phyloP scores from a whole-genome alignment of 2,113 vertebrate genomes.

The Ptyas mucosa region DNA sequence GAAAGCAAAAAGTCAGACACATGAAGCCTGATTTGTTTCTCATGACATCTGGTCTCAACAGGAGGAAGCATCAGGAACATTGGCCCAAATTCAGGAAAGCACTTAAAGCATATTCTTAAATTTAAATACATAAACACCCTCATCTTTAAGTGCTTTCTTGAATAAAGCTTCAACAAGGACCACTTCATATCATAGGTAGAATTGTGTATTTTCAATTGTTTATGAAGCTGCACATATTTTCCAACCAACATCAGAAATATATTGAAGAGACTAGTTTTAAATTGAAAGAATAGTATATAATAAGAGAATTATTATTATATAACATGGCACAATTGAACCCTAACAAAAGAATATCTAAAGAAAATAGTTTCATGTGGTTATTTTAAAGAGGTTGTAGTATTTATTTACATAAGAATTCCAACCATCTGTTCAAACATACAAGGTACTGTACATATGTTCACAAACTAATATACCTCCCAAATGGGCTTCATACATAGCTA shows the following conservation, averaged over 20 bases:
- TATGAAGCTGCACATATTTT: slow-evolving; percentile 24
- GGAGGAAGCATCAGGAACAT: background rate
- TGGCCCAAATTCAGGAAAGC: slow-evolving; percentile 22
- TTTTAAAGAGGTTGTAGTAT: slow-evolving; percentile 15
- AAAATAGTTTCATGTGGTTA: slow-evolving; percentile 27
- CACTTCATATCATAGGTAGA: slow-evolving; percentile 20
- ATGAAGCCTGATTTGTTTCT: rapidly evolving
- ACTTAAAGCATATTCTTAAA: slow-evolving; percentile 23
- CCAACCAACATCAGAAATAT: slow-evolving; percentile 6
- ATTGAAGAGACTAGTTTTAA: slow-evolving; percentile 18
- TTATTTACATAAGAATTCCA: background rate
- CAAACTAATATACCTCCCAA: background rate
- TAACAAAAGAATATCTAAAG: background rate
- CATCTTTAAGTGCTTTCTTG: rapidly evolving
- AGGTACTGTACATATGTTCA: background rate
- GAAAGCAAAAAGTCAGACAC: background rate
- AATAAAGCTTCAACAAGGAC: slow-evolving; percentile 2
- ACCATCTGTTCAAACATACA: background rate
- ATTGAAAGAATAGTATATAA: background rate
- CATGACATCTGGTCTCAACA: background rate
- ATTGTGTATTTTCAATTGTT: slow-evolving; percentile 30
- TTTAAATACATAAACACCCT: slow-evolving; percentile 28
- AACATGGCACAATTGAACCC: slow-evolving; percentile 18
- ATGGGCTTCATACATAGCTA: slow-evolving; percentile 13
- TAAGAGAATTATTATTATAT: background rate